These are phyloP conservation scores for Tenualosa ilisha DNA, from an alignment of 2,797 vertebrate genomes.

Conservation along the genomic window DNA sequence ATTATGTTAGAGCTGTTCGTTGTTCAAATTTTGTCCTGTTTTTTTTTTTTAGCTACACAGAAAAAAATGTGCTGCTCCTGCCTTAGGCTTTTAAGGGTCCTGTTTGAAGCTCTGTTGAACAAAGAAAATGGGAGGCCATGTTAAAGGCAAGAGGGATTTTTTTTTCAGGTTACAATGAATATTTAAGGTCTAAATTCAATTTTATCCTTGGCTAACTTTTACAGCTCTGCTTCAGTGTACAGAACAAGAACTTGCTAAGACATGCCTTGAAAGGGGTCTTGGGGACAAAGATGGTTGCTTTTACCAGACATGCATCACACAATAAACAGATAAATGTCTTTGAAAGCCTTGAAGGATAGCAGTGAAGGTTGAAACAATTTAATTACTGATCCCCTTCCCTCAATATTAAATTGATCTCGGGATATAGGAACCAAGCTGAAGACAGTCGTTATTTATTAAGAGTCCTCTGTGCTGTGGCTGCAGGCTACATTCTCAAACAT, in stretches of 20 bases:
- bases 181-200: slow-evolving; percentile 29
- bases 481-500: slow-evolving; percentile 27
- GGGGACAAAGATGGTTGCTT: background rate
- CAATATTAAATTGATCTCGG: background rate
- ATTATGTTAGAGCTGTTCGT: background rate
- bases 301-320: background rate
- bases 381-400: background rate
- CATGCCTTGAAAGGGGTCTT: background rate
- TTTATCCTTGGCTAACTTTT: slow-evolving; percentile 31
- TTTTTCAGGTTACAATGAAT: slow-evolving; percentile 25
- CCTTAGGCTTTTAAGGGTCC: slow-evolving; percentile 6
- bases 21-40: background rate
- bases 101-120: slow-evolving; percentile 30
- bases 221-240: background rate
- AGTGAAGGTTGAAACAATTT: background rate
- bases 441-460: slow-evolving; percentile 36
- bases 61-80: background rate
- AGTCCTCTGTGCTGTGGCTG: slow-evolving; percentile 27
- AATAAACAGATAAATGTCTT: slow-evolving; percentile 5
- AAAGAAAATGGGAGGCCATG: slow-evolving; percentile 25
- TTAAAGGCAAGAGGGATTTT: slow-evolving; percentile 22
- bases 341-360: slow-evolving; percentile 10
- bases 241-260: background rate
- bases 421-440: slow-evolving; percentile 15
- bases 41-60: background rate